These are phyloP conservation scores for Clarias pachynema DNA, from an alignment of 2,797 vertebrate genomes.

Conservation along the genomic window DNA sequence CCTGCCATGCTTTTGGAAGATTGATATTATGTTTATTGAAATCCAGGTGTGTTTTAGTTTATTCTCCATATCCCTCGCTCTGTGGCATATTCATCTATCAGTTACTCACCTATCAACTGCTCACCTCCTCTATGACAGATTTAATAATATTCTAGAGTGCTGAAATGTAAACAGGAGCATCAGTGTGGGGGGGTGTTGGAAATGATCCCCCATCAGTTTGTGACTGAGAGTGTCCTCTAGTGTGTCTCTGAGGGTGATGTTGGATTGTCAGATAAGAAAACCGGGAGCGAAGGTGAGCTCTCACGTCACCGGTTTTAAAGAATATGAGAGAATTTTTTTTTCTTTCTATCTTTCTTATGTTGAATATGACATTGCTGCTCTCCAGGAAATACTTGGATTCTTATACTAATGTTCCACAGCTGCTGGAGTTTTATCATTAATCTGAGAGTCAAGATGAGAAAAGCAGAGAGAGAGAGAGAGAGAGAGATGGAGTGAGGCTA, in stretches of 20 bases:
- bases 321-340: conserved; percentile 51
- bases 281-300: conserved; percentile 30
- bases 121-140: conserved; percentile 45
- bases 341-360: conserved; percentile 56
- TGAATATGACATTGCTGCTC: conserved; percentile 52
- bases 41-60: conserved; percentile 57
- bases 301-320: conserved; percentile 46
- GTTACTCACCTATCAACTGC: conserved; percentile 41
- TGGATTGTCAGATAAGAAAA: conserved; percentile 37
- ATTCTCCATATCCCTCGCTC: conserved; percentile 42
- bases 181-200: conserved; percentile 15
- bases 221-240: conserved; percentile 15
- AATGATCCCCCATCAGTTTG: conserved; percentile 12
- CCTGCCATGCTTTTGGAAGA: conserved; percentile 55
- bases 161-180: conserved; percentile 41
- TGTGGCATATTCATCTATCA: conserved; percentile 50
- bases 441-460: conserved; percentile 31
- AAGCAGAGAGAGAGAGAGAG: background rate
- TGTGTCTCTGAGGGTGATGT: conserved; percentile 39
- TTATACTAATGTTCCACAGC: conserved; percentile 45
- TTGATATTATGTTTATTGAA: conserved; percentile 64
- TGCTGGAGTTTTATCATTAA: conserved; percentile 50
- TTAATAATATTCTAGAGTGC: conserved; percentile 51
- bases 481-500: background rate
- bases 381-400: conserved; percentile 50